phyloP scores from a whole-genome alignment of 1,140 invertebrate genomes.

The Coptotermes formosanus region DNA sequence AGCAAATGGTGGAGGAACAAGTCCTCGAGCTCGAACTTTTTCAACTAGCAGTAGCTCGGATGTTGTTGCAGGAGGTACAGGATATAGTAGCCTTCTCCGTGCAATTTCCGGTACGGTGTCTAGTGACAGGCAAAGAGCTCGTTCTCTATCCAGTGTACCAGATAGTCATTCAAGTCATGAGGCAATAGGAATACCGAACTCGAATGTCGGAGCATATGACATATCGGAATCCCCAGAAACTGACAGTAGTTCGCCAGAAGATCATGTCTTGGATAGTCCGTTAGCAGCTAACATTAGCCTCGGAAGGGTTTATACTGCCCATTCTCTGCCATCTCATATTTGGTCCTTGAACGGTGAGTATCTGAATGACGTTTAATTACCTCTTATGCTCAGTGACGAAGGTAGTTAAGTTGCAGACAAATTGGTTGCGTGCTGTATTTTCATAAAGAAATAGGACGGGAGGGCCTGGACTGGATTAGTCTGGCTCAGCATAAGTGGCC shows the following conservation, averaged over 20 bases:
- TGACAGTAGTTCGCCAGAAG: constrained; percentile 60
- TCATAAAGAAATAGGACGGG: no score
- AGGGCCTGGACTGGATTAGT: no score
- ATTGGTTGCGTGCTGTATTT: no score
- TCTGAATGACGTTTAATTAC: neutral
- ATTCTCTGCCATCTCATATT: constrained; percentile 86
- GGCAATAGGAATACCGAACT: constrained; percentile 54
- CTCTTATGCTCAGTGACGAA: no score
- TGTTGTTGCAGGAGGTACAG: constrained; percentile 57
- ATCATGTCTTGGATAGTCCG: constrained; percentile 46
- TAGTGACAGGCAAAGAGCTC: constrained; percentile 72
- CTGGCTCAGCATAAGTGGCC: no score
- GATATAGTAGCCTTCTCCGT: constrained; percentile 69
- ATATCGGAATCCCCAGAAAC: constrained; percentile 60
- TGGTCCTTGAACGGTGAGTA: constrained; percentile 85
- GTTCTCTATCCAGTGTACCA: constrained; percentile 79
- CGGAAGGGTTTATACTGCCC: constrained; percentile 79
- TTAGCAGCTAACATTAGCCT: constrained; percentile 48
- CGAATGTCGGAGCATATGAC: constrained; percentile 52
- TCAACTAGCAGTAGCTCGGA: constrained; percentile 68
- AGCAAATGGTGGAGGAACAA: constrained; percentile 66
- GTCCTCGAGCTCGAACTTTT: constrained; percentile 71
- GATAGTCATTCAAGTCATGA: constrained; percentile 61
- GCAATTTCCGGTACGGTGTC: constrained; percentile 69
- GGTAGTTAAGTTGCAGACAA: no score